phyloP scores from a whole-genome alignment of 1,140 invertebrate species.

The Hestina assimilis region DNA sequence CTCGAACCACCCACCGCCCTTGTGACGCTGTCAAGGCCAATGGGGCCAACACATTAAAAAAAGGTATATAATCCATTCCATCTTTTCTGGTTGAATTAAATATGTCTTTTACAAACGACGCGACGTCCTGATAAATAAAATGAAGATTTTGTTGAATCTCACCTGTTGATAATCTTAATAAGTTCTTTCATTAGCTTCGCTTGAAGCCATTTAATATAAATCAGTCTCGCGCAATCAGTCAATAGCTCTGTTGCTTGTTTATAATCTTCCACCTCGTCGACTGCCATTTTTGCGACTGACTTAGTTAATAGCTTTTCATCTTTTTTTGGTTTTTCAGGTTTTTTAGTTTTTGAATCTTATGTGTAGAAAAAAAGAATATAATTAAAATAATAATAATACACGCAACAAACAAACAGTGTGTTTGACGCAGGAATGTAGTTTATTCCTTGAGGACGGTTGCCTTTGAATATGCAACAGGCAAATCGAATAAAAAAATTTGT shows the following conservation, averaged over 20 bases:
- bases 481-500: too few relatives aligned
- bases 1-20: too few relatives aligned
- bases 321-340: slow-evolving; percentile 38
- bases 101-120: too few relatives aligned
- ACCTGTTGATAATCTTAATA: slow-evolving; percentile 49
- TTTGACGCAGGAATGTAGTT: too few relatives aligned
- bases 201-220: slow-evolving; percentile 60
- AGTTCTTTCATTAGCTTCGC: slow-evolving; percentile 50
- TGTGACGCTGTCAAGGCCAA: too few relatives aligned
- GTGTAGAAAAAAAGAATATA: slow-evolving; percentile 18
- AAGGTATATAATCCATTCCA: too few relatives aligned
- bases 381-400: neutral
- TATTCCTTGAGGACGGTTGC: too few relatives aligned
- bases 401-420: too few relatives aligned
- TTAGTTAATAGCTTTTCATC: slow-evolving; percentile 37
- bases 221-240: slow-evolving; percentile 49
- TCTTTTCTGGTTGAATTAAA: too few relatives aligned
- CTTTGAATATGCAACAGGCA: too few relatives aligned
- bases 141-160: slow-evolving; percentile 20
- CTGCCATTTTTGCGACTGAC: slow-evolving; percentile 30
- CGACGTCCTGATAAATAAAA: too few relatives aligned
- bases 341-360: slow-evolving; percentile 43
- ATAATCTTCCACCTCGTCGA: slow-evolving; percentile 46
- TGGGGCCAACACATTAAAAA: too few relatives aligned
- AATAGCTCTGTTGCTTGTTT: slow-evolving; percentile 49